Conservation (phyloP, 1,140 invertebrate species). For the Camponotus pennsylvanicus region DNA sequence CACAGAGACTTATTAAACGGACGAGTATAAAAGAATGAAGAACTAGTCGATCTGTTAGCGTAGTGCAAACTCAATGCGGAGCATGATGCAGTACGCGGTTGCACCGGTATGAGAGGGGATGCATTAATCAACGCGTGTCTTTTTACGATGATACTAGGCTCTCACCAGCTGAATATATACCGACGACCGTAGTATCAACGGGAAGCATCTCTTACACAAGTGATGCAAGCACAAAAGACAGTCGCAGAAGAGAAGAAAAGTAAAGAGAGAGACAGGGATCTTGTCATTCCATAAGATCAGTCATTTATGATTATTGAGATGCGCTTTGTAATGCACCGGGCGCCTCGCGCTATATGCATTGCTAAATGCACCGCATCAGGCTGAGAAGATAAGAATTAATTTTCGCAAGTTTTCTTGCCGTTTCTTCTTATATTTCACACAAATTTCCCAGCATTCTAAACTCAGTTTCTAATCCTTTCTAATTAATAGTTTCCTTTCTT, state of each 20-base stretch:
- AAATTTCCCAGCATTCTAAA: background rate
- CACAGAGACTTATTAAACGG: too few relatives aligned
- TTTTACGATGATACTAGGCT: conserved; percentile 9
- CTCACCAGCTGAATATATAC: conserved; percentile 34
- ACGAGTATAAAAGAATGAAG: too few relatives aligned
- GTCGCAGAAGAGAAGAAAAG: background rate
- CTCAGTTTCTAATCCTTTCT: background rate
- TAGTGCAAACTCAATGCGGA: background rate
- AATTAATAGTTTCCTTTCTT: background rate
- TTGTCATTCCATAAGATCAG: conserved; percentile 63
- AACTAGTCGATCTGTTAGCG: background rate
- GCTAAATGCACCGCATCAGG: background rate
- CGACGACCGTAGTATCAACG: conserved; percentile 1
- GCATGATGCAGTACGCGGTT: conserved; percentile 7
- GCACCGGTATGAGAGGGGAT: conserved; percentile 51
- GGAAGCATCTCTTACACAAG: conserved; percentile 49
- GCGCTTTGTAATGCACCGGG: conserved; percentile 35
- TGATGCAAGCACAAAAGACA: background rate
- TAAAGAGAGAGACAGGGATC: conserved; percentile 55
- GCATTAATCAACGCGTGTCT: conserved; percentile 63
- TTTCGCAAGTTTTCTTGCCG: background rate
- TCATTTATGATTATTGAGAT: conserved; percentile 62
- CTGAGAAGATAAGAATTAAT: conserved; percentile 33
- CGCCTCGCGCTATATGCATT: conserved; percentile 27
- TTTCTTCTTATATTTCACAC: conserved; percentile 1